These are phyloP conservation scores for Aphelinus certus DNA, from an alignment of 1,140 invertebrate species.

Conservation along the genomic window DNA sequence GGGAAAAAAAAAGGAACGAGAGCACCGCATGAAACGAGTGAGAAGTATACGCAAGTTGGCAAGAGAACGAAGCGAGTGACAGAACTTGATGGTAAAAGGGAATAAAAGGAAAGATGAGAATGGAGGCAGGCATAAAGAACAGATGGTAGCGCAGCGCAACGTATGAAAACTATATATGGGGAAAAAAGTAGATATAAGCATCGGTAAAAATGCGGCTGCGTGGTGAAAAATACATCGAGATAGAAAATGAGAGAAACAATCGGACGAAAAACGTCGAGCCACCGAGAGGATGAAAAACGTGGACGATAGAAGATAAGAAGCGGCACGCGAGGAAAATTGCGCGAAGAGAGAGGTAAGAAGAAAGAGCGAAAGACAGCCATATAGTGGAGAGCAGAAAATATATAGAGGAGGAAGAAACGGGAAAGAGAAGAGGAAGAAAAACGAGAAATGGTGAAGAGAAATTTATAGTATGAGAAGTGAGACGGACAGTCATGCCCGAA, in stretches of 20 bases:
- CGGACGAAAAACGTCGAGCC: neutral
- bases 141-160: too few species aligned
- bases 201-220: neutral
- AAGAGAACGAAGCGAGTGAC: too few species aligned
- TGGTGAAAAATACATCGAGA: neutral
- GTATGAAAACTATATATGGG: too few species aligned
- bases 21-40: too few species aligned
- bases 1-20: neutral
- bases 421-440: slow-evolving; percentile 37
- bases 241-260: neutral
- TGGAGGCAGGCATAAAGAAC: too few species aligned
- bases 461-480: slow-evolving; percentile 42
- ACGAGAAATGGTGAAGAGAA: slow-evolving; percentile 30
- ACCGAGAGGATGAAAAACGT: neutral
- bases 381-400: slow-evolving; percentile 29
- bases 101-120: too few species aligned
- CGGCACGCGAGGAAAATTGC: neutral
- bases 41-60: too few species aligned
- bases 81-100: too few species aligned
- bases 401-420: slow-evolving; percentile 18
- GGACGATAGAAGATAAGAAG: neutral
- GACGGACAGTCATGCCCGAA: slow-evolving; percentile 17
- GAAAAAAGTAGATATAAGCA: neutral
- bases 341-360: slow-evolving; percentile 10
- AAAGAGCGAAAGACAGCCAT: slow-evolving; percentile 38